A percentile compares a stretch with the other conserved stretches of the same genome.
Evolutionary conservation across 2,113 vertebrate genomes (phyloP).

Genomic region (Solea solea): DNA sequence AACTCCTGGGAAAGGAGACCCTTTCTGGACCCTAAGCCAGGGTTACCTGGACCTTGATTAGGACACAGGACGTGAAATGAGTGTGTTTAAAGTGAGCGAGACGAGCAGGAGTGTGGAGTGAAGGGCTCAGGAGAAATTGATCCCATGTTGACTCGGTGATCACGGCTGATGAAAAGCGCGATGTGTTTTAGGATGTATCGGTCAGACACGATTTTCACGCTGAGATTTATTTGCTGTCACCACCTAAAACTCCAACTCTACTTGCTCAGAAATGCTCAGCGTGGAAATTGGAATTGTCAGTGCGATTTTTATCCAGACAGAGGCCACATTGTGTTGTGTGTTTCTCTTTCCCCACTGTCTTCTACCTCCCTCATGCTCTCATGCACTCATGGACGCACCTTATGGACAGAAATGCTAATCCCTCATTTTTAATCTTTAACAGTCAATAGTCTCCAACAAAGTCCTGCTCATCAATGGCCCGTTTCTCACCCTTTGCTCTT

Average conservation of each 20-base stretch:
- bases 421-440: conserved; percentile 39
- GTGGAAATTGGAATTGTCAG: neutral
- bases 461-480: conserved; percentile 29
- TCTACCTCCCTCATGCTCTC: neutral
- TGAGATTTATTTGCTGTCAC: conserved; percentile 32
- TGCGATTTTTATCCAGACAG: conserved; percentile 6
- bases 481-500: conserved; percentile 27
- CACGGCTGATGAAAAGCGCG: conserved; percentile 65
- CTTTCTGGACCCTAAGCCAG: conserved; percentile 12
- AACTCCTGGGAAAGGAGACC: neutral
- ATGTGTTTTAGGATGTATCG: conserved; percentile 29
- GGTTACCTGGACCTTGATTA: conserved; percentile 33
- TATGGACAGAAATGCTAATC: neutral
- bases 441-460: conserved; percentile 40
- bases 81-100: conserved; percentile 38
- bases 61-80: conserved; percentile 13
- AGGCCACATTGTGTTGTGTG: neutral
- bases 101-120: conserved; percentile 39
- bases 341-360: neutral
- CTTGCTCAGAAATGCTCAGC: neutral
- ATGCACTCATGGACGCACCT: no score
- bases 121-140: conserved; percentile 47
- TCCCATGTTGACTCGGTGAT: conserved; percentile 62
- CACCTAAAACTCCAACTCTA: neutral
- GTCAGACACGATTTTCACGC: conserved; percentile 30